A percentile compares a stretch with the other conserved stretches of the same genome.
Conservation (phyloP, 2,797 vertebrate genomes). For the Xenopus petersii region DNA sequence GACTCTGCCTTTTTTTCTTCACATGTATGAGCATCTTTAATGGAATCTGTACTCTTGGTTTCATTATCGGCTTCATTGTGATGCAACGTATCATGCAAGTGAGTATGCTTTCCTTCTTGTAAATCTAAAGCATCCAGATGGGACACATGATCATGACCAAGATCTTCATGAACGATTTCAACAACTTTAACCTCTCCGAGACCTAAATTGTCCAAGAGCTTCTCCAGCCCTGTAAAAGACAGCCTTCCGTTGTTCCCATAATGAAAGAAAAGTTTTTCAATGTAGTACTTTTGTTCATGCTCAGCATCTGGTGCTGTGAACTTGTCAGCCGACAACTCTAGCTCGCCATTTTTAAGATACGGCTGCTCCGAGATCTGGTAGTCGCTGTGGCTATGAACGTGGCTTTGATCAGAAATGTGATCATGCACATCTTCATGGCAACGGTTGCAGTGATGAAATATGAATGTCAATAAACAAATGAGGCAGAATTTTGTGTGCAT, state of each 20-base stretch:
- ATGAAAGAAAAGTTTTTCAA: slow-evolving; percentile 86
- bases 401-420: slow-evolving; percentile 55
- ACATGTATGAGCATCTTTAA: slow-evolving; percentile 58
- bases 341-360: slow-evolving; percentile 62
- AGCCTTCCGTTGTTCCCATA: slow-evolving; percentile 85
- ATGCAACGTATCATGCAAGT: slow-evolving; percentile 54
- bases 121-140: slow-evolving; percentile 86
- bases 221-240: slow-evolving; percentile 88
- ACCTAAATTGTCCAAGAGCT: slow-evolving; percentile 84
- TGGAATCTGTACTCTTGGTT: slow-evolving; percentile 51
- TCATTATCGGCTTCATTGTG: slow-evolving; percentile 64
- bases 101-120: slow-evolving; percentile 81
- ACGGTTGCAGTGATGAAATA: slow-evolving; percentile 88
- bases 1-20: slow-evolving; percentile 58
- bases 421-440: slow-evolving; percentile 79
- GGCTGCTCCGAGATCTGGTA: slow-evolving; percentile 80
- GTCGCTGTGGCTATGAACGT: slow-evolving; percentile 67
- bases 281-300: slow-evolving; percentile 88
- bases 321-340: slow-evolving; percentile 55
- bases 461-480: slow-evolving; percentile 92
- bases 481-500: slow-evolving; percentile 93
- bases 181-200: slow-evolving; percentile 89
- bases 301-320: slow-evolving; percentile 66
- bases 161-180: slow-evolving; percentile 81
- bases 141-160: slow-evolving; percentile 92